Percentiles rank a stretch among this genome's conserved stretches.
These are phyloP conservation scores for Danaus plexippus DNA, from an alignment of 1,140 invertebrate genomes.

Conservation along the genomic window DNA sequence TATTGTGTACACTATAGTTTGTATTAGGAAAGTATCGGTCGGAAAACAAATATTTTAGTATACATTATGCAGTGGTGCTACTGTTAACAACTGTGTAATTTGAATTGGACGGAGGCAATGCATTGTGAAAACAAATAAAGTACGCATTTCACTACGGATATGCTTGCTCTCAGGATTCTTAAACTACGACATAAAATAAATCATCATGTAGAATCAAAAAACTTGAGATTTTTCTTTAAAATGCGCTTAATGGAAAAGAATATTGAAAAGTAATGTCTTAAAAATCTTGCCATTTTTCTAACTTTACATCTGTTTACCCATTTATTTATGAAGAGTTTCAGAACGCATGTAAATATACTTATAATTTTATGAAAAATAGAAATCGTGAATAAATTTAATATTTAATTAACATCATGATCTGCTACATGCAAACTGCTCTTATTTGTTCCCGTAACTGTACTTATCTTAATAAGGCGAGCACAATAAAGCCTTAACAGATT, in stretches of 20 bases:
- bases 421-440: constrained; percentile 23
- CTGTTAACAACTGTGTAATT: constrained; percentile 45
- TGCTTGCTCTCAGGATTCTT: constrained; percentile 6
- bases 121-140: constrained; percentile 9
- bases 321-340: no score
- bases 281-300: no score
- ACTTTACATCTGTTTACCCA: no score
- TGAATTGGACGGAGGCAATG: background rate
- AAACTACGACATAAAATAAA: background rate
- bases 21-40: background rate
- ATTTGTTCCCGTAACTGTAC: constrained; percentile 48
- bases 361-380: no score
- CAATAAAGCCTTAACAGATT: constrained; percentile 60
- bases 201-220: background rate
- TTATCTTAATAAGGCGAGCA: constrained; percentile 38
- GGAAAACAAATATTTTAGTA: constrained; percentile 6
- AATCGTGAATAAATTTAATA: constrained; percentile 9
- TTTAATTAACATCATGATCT: constrained; percentile 8
- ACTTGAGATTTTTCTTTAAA: no score
- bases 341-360: no score
- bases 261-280: no score
- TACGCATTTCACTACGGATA: constrained; percentile 7
- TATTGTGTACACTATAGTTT: no score
- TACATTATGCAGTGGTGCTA: constrained; percentile 37
- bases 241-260: no score